phyloP scores from a whole-genome alignment of 2,113 vertebrate species.

The Pelusios castaneus region DNA sequence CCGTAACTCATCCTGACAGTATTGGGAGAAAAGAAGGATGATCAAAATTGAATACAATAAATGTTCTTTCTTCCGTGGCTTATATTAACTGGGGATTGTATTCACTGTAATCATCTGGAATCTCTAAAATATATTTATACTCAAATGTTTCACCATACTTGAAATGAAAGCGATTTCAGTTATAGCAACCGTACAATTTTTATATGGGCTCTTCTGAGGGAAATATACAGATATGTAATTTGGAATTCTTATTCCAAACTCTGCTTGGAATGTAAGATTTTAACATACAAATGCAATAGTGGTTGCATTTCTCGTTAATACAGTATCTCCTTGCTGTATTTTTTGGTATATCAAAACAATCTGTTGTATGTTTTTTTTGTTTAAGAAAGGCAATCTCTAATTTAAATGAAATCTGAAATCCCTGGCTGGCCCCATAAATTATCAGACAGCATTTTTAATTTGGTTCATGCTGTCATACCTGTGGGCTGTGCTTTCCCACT shows the following conservation, averaged over 20 bases:
- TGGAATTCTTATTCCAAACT: background rate
- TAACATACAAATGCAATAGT: background rate
- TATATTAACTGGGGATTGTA: accelerated
- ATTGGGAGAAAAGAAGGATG: background rate
- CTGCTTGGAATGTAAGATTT: background rate
- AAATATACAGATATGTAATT: background rate
- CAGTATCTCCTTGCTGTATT: background rate
- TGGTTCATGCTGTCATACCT: background rate
- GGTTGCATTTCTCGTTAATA: background rate
- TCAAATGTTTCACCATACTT: background rate
- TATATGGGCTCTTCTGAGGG: background rate
- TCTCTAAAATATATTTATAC: background rate
- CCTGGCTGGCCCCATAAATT: accelerated
- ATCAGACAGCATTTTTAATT: background rate
- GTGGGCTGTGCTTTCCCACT: background rate
- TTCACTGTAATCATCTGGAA: accelerated
- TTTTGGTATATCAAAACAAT: background rate
- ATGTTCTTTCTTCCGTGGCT: background rate
- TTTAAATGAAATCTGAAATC: background rate
- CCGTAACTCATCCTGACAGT: accelerated
- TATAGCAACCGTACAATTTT: background rate
- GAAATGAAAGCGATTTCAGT: background rate
- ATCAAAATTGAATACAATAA: background rate
- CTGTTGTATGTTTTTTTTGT: accelerated
- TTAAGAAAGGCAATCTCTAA: accelerated